Evolutionary conservation across 2,113 vertebrate genomes (phyloP).

Genomic region (Mellivora capensis): DNA sequence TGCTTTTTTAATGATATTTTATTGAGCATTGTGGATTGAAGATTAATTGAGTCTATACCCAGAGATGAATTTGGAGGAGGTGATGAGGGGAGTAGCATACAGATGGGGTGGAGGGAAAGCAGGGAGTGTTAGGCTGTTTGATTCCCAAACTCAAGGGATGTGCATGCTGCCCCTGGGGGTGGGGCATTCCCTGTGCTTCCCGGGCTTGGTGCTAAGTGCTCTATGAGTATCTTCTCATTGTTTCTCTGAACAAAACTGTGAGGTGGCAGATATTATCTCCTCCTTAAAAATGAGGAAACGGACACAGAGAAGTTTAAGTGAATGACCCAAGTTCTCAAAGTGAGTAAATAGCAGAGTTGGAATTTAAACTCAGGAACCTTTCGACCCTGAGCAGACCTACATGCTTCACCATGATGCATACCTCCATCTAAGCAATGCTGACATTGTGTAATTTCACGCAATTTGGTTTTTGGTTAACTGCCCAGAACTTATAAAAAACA

Average conservation of each 20-base stretch:
- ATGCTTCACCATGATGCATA: neutral
- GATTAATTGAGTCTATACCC: neutral
- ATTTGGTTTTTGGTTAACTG: neutral
- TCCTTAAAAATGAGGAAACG: neutral
- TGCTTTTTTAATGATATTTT: neutral
- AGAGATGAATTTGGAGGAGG: neutral
- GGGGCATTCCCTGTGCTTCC: neutral
- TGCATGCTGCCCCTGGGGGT: neutral
- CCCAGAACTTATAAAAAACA: constrained; percentile 1
- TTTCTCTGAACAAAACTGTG: neutral
- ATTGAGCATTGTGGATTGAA: neutral
- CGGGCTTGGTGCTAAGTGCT: neutral
- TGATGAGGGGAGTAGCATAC: too few relatives aligned
- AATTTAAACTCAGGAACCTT: neutral
- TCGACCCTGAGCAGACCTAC: neutral
- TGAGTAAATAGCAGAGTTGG: neutral
- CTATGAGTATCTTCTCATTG: neutral
- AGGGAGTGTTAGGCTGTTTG: neutral
- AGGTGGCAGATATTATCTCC: neutral
- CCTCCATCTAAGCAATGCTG: neutral
- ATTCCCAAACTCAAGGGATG: neutral
- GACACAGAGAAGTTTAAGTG: neutral
- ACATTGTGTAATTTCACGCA: neutral
- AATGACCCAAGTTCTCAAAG: neutral
- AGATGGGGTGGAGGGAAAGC: neutral